Evolutionary conservation across 2,113 vertebrate genomes (phyloP).

Genomic region (Sakesphorus luctuosus): DNA sequence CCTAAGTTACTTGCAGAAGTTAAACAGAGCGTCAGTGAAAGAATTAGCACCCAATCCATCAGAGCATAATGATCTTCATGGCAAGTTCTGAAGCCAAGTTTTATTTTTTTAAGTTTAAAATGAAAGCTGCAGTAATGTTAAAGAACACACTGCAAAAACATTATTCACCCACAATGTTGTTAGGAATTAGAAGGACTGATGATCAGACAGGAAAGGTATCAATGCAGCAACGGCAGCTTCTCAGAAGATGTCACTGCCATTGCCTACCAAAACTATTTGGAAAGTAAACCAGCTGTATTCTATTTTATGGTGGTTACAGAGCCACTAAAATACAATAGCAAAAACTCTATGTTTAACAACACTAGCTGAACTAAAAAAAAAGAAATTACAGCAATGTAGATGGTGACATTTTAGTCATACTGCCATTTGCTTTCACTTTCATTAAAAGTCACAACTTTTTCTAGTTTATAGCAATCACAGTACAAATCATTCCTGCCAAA

Average conservation of each 20-base stretch:
- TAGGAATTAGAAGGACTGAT: neutral
- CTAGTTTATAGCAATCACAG: neutral
- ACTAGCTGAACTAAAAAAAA: neutral
- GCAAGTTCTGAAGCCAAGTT: neutral
- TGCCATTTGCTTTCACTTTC: slow-evolving; percentile 1
- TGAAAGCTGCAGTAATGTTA: neutral
- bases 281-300: neutral
- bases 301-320: neutral
- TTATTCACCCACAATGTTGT: neutral
- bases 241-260: neutral
- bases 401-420: neutral
- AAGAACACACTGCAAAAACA: neutral
- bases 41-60: slow-evolving; percentile 37
- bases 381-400: neutral
- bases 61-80: neutral
- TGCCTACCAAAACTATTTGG: neutral
- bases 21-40: neutral
- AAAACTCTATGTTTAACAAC: neutral
- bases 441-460: neutral
- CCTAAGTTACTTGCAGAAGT: neutral
- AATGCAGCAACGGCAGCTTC: neutral
- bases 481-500: slow-evolving; percentile 11
- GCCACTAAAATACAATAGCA: neutral
- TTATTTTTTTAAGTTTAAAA: neutral
- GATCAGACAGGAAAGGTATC: neutral